Evolutionary conservation across 2,888 invertebrate species (phyloP).

Genomic region (Tenodera sinensis): DNA sequence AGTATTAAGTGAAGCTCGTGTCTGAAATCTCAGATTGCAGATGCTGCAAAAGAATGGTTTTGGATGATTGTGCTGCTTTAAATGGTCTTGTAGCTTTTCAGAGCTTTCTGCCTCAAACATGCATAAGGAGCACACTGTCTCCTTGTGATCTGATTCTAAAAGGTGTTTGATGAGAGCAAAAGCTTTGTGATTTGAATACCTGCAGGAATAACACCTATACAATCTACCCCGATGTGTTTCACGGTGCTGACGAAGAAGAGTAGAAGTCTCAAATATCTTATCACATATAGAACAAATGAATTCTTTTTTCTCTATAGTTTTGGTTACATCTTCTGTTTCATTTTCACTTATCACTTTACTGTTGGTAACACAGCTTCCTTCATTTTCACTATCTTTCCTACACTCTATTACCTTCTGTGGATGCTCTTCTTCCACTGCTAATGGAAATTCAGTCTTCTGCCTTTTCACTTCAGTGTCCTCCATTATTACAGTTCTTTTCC

Average conservation of each 20-base stretch:
- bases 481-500: background rate
- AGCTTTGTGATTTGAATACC: constrained; percentile 46
- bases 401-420: background rate
- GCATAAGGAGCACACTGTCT: constrained; percentile 42
- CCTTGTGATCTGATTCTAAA: constrained; percentile 33
- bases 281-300: constrained; percentile 23
- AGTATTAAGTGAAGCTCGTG: constrained; percentile 47
- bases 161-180: constrained; percentile 40
- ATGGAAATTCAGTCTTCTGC: background rate
- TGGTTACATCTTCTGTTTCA: background rate
- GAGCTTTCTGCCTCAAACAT: constrained; percentile 39
- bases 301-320: background rate
- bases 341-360: background rate
- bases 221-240: constrained; percentile 43
- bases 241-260: constrained; percentile 22
- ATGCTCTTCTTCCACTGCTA: background rate
- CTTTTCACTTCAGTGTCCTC: background rate
- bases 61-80: constrained; percentile 46
- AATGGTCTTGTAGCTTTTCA: constrained; percentile 42
- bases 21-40: constrained; percentile 51
- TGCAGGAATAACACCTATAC: constrained; percentile 46
- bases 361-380: background rate
- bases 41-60: constrained; percentile 52
- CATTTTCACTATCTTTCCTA: background rate
- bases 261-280: constrained; percentile 15